Evolutionary conservation across 2,797 vertebrate species (phyloP), one percentile per base, ranked within the genome.

Genomic region (Erethizon dorsatum): DNA sequence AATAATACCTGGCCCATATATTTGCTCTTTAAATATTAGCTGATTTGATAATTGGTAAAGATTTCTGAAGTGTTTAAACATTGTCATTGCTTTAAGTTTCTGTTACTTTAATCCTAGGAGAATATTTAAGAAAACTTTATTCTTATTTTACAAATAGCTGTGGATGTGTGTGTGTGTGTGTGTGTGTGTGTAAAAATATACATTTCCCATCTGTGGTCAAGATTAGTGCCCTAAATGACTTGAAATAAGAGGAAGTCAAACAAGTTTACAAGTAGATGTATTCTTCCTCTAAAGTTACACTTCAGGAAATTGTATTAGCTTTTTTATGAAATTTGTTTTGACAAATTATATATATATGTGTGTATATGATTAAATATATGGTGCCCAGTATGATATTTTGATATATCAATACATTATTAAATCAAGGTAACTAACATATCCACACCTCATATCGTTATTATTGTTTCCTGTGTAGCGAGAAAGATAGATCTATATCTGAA

Each of bases 21-120:
- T 28, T 73, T 91, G 12, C 26, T 61, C 75, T 15, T 33, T 87
- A 75, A 96, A 17, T 71, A 77, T 24, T 93, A 10, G 6, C 56
- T 83, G 1, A 52, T 95, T 75, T 94, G 17, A 88, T 69, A 90
- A 92, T 47, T 82, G 45, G 24, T 77, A 82, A 97, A 94, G 10
- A 77, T 77, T 67, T 95, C 26, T 88, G 69, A 86, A 14, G 8
- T 59, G 22, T 69, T 71, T 28, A 47, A 88, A 75, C 24, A 88
- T 41, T 96, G 31, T 9, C 56, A 61, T 71, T 91, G 37, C 20
- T 92, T 37, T 52, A 87, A 80, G 12, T 56, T 91, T 87, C 47
- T 91, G n/a, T 83, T 75, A 56, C 11, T 92, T 92, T 80, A 87
- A 87, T 91, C 31, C 47, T 83, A 92, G 63, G 50, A 57, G 33